Conservation (phyloP, 37 sponge, comb jelly and placozoan species). For the Spongilla lacustris region DNA sequence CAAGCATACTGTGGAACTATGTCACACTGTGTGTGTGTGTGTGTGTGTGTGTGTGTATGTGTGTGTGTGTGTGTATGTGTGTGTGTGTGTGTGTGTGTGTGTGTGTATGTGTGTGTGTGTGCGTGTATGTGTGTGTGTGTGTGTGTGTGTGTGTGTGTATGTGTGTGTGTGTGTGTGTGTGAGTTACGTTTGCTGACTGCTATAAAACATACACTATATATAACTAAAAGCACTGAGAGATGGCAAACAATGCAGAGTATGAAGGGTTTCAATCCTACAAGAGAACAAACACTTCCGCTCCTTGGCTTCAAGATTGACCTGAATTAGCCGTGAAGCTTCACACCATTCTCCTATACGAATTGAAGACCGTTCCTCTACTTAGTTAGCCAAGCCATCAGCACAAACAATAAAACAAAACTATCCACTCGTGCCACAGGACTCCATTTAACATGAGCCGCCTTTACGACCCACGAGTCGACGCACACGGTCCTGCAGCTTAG, state of each 20-base stretch:
- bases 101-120: no score
- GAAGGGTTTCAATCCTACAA: background rate
- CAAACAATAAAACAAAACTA: background rate
- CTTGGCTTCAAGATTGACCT: constrained; percentile 53
- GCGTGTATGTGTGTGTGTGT: no score
- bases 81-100: no score
- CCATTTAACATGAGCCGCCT: constrained; percentile 11
- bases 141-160: no score
- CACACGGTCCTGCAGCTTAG: constrained; percentile 36
- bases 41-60: no score
- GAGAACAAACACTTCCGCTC: constrained; percentile 9
- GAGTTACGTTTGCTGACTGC: no score
- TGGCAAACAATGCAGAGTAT: background rate
- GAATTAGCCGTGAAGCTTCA: constrained; percentile 47
- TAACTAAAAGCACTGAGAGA: no score
- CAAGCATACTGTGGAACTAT: no score
- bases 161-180: no score
- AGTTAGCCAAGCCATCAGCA: background rate
- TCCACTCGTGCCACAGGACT: background rate
- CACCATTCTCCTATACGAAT: background rate
- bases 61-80: no score
- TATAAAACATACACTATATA: no score
- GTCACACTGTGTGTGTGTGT: no score
- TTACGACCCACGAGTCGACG: constrained; percentile 51
- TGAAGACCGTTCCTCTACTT: background rate